Evolutionary conservation across 2,888 invertebrate species (phyloP).

Genomic region (Drosophila meridionalis): DNA sequence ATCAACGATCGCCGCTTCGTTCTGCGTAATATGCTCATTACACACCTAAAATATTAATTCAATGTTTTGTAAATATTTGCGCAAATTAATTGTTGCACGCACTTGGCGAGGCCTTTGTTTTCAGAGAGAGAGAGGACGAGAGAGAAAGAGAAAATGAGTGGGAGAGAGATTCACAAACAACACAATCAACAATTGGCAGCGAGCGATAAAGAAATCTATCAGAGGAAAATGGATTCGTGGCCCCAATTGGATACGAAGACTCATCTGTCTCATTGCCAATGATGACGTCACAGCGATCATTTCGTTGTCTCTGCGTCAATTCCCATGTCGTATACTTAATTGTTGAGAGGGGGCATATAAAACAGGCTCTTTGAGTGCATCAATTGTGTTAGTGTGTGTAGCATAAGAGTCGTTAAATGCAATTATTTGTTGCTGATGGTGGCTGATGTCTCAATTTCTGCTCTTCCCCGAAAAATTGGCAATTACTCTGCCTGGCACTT

Average conservation of each 20-base stretch:
- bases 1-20: slow-evolving; percentile 6
- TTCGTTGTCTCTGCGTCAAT: slow-evolving; percentile 46
- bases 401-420: slow-evolving; percentile 44
- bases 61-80: slow-evolving; percentile 64
- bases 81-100: slow-evolving; percentile 56
- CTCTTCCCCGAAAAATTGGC: slow-evolving; percentile 54
- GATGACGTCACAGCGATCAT: slow-evolving; percentile 38
- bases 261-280: slow-evolving; percentile 48
- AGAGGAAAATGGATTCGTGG: slow-evolving; percentile 51
- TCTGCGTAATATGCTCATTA: slow-evolving; percentile 20
- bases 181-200: slow-evolving; percentile 44
- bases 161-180: slow-evolving; percentile 9
- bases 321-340: slow-evolving; percentile 56
- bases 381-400: slow-evolving; percentile 22
- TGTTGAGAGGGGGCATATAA: slow-evolving; percentile 18
- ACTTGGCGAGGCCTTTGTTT: slow-evolving; percentile 25
- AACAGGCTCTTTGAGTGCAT: slow-evolving; percentile 21
- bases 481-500: slow-evolving; percentile 31
- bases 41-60: slow-evolving; percentile 49
- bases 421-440: slow-evolving; percentile 41
- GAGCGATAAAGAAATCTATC: slow-evolving; percentile 56
- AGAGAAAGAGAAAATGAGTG: neutral
- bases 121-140: neutral
- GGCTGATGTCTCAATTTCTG: slow-evolving; percentile 55
- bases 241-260: slow-evolving; percentile 47